Percentiles rank a stretch among this genome's conserved stretches.
Evolutionary conservation across 2,888 invertebrate genomes (phyloP).

Genomic region (Pherbina coryleti): DNA sequence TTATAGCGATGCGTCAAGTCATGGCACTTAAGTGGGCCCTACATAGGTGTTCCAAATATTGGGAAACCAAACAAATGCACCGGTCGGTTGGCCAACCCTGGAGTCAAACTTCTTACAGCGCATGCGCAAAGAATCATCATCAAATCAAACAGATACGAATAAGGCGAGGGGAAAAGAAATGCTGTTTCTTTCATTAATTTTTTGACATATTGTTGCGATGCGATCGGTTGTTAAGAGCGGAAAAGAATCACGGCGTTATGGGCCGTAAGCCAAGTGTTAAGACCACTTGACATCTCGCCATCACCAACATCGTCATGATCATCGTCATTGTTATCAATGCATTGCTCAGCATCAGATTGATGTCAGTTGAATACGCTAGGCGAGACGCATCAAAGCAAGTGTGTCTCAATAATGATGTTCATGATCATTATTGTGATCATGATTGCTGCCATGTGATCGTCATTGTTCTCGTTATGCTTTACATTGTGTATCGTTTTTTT

Average conservation of each 20-base stretch:
- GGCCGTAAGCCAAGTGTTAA: not conserved
- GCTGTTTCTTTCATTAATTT: slow-evolving; percentile 21
- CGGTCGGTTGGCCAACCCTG: not conserved
- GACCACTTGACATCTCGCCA: slow-evolving; percentile 32
- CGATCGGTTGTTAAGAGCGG: not conserved
- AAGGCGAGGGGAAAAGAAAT: slow-evolving; percentile 45
- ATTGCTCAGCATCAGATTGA: slow-evolving; percentile 2
- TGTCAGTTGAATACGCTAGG: slow-evolving; percentile 3
- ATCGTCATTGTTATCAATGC: slow-evolving; percentile 5
- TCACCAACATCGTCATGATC: not conserved
- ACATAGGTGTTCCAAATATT: slow-evolving; percentile 41
- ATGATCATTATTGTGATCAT: slow-evolving; percentile 33
- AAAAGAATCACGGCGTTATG: not conserved
- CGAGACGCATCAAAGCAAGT: slow-evolving; percentile 49
- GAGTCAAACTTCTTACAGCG: slow-evolving; percentile 4
- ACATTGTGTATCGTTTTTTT: not conserved
- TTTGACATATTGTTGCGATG: slow-evolving; percentile 43
- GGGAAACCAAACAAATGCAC: slow-evolving; percentile 39
- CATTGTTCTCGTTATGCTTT: slow-evolving; percentile 30
- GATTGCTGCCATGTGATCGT: not conserved
- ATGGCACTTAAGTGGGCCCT: slow-evolving; percentile 37
- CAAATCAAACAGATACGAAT: slow-evolving; percentile 33
- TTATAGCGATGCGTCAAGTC: slow-evolving; percentile 40
- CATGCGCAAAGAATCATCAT: slow-evolving; percentile 27
- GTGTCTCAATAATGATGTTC: slow-evolving; percentile 41